phyloP scores from a whole-genome alignment of 1,140 invertebrate genomes.

The Solenopsis fugax region DNA sequence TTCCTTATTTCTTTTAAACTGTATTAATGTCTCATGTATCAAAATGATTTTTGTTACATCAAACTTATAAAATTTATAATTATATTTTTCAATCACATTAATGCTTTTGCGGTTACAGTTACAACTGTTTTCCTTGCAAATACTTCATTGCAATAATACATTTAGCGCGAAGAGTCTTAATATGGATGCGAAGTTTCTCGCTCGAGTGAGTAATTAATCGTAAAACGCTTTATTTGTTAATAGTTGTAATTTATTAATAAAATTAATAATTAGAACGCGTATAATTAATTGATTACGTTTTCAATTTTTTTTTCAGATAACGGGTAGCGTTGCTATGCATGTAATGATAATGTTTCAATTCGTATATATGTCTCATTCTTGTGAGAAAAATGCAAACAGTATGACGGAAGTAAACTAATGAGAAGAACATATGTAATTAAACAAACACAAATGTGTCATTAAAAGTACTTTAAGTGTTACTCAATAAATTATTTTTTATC shows the following conservation, averaged over 20 bases:
- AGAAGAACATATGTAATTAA: not conserved
- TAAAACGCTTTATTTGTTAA: not conserved
- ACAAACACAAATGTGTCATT: not conserved
- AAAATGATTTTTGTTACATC: not conserved
- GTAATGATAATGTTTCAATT: not conserved
- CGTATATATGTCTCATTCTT: not conserved
- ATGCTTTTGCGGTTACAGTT: constrained; percentile 66
- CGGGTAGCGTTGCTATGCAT: not conserved
- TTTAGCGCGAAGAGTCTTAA: constrained; percentile 74
- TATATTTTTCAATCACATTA: constrained; percentile 23
- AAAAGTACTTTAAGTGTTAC: too few species aligned
- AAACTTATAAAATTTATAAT: not conserved
- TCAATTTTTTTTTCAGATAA: not conserved
- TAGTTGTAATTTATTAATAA: not conserved
- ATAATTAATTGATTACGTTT: not conserved
- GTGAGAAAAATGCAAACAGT: not conserved
- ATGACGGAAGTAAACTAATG: not conserved
- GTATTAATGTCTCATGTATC: not conserved
- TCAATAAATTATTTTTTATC: too few species aligned
- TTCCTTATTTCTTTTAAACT: not conserved
- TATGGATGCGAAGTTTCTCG: constrained; percentile 70
- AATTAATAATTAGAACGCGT: not conserved
- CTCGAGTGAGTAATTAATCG: constrained; percentile 64
- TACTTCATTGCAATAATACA: constrained; percentile 73
- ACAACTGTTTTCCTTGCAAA: constrained; percentile 77